Evolutionary conservation across 2,888 invertebrate species (phyloP).

Genomic region (Pinctada fucata): DNA sequence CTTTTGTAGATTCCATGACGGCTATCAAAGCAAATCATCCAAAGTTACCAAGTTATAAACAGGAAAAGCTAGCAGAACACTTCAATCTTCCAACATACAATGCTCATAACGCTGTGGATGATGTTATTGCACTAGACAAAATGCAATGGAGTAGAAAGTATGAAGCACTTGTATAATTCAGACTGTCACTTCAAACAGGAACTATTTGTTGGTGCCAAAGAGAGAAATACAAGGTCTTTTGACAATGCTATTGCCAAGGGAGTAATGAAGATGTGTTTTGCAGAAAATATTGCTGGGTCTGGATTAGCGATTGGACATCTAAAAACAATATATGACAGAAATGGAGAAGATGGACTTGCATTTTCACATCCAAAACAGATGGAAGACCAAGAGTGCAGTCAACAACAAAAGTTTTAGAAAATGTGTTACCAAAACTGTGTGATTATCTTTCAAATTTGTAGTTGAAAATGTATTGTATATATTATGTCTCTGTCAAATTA

Average conservation of each 20-base stretch:
- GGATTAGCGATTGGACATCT: neutral
- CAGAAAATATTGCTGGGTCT: neutral
- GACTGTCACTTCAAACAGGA: conserved; percentile 1
- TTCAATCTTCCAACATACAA: neutral
- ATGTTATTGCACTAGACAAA: neutral
- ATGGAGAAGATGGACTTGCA: conserved; percentile 6
- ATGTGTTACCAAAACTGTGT: neutral
- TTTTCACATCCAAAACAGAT: conserved; percentile 4
- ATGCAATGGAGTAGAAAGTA: neutral
- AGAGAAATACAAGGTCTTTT: neutral
- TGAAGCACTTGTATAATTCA: conserved; percentile 8
- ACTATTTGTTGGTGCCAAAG: neutral
- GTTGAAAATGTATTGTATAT: neutral
- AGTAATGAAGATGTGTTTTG: neutral
- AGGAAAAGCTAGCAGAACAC: neutral
- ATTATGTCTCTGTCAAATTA: neutral
- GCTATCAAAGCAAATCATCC: neutral
- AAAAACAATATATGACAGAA: neutral
- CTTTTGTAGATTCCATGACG: neutral
- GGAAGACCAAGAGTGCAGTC: neutral
- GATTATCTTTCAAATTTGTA: conserved; percentile 1
- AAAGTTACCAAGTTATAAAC: conserved; percentile 1
- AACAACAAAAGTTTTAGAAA: neutral
- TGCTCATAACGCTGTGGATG: neutral
- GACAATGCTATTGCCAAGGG: neutral